phyloP scores from a whole-genome alignment of 23 tunicate species.

The Ciona savignyi region DNA sequence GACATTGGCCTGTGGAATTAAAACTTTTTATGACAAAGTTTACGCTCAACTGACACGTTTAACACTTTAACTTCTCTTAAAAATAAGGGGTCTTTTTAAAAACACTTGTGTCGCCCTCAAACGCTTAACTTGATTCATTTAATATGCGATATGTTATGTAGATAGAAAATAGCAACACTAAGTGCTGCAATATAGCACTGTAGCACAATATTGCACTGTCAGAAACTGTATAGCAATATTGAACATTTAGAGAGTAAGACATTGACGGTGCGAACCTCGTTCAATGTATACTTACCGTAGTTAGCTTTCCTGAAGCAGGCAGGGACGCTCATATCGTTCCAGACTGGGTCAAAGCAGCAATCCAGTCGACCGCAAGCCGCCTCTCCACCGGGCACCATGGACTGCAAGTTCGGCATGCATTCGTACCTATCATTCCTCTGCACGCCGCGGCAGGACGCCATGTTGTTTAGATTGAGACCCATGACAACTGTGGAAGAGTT shows the following conservation, averaged over 20 bases:
- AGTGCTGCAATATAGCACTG: not conserved
- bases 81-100: too few relatives aligned
- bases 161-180: not conserved
- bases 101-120: too few relatives aligned
- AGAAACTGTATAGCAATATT: not conserved
- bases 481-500: too few relatives aligned
- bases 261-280: not conserved
- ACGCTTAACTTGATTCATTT: too few relatives aligned
- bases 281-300: conserved; percentile 38
- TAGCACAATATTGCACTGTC: not conserved
- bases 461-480: conserved; percentile 1
- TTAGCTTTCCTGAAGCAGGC: conserved; percentile 52
- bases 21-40: not conserved
- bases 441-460: conserved; percentile 15
- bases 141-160: too few relatives aligned
- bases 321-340: conserved; percentile 38
- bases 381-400: conserved; percentile 37
- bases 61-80: too few relatives aligned
- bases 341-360: conserved; percentile 70
- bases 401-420: conserved; percentile 56
- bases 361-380: conserved; percentile 23
- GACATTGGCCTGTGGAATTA: conserved; percentile 66
- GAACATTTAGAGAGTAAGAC: not conserved
- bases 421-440: conserved; percentile 6
- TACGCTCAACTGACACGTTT: too few relatives aligned